Evolutionary conservation across 2,797 vertebrate genomes (phyloP).

Genomic region (Merluccius polli): DNA sequence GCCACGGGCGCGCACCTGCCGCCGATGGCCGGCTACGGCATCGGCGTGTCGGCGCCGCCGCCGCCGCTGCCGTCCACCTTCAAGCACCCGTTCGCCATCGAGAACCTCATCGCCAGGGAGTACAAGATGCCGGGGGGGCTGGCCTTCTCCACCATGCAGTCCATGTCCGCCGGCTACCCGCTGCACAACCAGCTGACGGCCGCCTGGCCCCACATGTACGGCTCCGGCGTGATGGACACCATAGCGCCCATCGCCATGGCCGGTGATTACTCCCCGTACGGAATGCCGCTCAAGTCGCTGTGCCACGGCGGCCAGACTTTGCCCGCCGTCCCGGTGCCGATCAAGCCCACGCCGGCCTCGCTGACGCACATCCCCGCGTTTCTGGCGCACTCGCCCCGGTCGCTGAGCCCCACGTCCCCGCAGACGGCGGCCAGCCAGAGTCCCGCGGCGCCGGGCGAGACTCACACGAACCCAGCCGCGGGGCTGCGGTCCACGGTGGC

Average conservation of each 20-base stretch:
- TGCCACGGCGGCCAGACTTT: constrained; percentile 88
- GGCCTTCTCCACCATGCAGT: constrained; percentile 84
- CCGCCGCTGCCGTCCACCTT: constrained; percentile 85
- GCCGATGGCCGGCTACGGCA: constrained; percentile 81
- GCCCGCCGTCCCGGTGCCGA: constrained; percentile 92
- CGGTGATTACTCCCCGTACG: constrained; percentile 85
- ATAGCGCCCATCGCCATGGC: constrained; percentile 84
- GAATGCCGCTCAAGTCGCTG: constrained; percentile 87
- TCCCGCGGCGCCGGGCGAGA: constrained; percentile 85
- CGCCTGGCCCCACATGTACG: constrained; percentile 89
- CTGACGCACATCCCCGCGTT: constrained; percentile 84
- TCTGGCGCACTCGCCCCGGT: constrained; percentile 87
- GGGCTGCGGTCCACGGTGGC: constrained; percentile 82
- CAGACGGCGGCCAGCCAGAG: constrained; percentile 88
- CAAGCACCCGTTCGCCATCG: constrained; percentile 96
- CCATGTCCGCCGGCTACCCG: constrained; percentile 83
- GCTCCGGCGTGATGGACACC: constrained; percentile 84
- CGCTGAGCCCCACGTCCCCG: constrained; percentile 88
- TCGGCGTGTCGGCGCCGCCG: constrained; percentile 83
- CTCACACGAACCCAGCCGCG: constrained; percentile 76
- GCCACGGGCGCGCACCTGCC: constrained; percentile 86
- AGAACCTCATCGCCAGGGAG: constrained; percentile 93
- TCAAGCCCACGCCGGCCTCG: constrained; percentile 83
- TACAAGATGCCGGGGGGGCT: constrained; percentile 92
- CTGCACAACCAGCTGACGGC: constrained; percentile 85